Conservation (phyloP, 1,140 invertebrate species). For the Doryteuthis pealeii region DNA sequence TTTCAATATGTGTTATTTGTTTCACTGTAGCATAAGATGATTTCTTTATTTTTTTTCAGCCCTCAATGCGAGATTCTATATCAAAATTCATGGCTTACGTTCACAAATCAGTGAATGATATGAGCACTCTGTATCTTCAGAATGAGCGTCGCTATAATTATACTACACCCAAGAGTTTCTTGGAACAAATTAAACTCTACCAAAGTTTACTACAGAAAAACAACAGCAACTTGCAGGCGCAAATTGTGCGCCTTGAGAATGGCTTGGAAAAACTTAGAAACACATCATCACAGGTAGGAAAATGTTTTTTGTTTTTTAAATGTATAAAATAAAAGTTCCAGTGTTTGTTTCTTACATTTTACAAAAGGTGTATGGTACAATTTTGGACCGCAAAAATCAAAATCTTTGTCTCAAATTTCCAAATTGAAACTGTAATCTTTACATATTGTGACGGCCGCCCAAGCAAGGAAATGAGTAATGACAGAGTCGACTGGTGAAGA, state of each 20-base stretch:
- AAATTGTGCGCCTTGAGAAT: slow-evolving; percentile 86
- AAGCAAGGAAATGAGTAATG: too few species aligned
- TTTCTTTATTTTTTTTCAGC: slow-evolving; percentile 36
- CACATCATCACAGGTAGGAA: slow-evolving; percentile 72
- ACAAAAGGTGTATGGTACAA: too few species aligned
- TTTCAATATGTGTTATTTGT: too few species aligned
- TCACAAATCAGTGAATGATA: slow-evolving; percentile 89
- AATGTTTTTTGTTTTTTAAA: too few species aligned
- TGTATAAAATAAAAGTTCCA: too few species aligned
- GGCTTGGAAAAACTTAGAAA: slow-evolving; percentile 87
- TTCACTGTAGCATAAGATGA: too few species aligned
- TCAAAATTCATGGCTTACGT: slow-evolving; percentile 92
- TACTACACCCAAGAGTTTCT: slow-evolving; percentile 94
- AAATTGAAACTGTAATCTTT: too few species aligned
- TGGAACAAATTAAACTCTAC: slow-evolving; percentile 94
- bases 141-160: slow-evolving; percentile 94
- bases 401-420: too few species aligned
- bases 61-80: slow-evolving; percentile 61
- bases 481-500: too few species aligned
- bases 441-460: too few species aligned
- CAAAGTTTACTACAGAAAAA: slow-evolving; percentile 82
- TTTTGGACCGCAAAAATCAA: too few species aligned
- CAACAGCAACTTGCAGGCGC: slow-evolving; percentile 76
- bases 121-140: slow-evolving; percentile 80
- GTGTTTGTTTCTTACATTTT: too few species aligned